Conservation (phyloP, 2,888 invertebrate genomes). For the Melitaea athalia region DNA sequence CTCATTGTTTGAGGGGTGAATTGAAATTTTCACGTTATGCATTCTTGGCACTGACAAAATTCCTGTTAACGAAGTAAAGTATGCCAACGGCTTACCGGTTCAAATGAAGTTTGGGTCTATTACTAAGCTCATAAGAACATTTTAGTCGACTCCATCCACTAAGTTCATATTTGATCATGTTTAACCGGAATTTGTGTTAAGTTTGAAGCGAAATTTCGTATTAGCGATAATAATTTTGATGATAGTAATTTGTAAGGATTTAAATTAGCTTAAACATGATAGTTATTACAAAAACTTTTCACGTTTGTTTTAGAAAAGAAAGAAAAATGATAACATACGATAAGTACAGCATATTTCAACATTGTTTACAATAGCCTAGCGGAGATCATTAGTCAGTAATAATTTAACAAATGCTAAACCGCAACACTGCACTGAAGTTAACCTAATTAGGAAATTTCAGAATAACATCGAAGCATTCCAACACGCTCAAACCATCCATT, state of each 20-base stretch:
- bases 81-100: constrained; percentile 33
- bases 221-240: no score
- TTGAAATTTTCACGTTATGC: constrained; percentile 32
- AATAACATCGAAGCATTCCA: constrained; percentile 1
- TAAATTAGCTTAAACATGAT: no score
- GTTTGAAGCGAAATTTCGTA: neutral
- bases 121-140: constrained; percentile 32
- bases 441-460: neutral
- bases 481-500: constrained; percentile 17
- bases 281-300: no score
- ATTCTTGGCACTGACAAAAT: constrained; percentile 36
- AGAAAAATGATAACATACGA: no score
- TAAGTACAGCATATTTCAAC: no score
- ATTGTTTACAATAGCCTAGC: no score
- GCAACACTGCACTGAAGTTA: neutral
- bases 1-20: constrained; percentile 25
- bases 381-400: no score
- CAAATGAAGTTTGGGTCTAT: constrained; percentile 38
- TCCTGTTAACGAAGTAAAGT: constrained; percentile 35
- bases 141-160: constrained; percentile 23
- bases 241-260: no score
- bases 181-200: constrained; percentile 13
- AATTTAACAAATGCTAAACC: neutral
- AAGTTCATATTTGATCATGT: constrained; percentile 2
- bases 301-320: no score